Conservation (phyloP, 2,797 vertebrate species). For the Ataeniobius toweri region DNA sequence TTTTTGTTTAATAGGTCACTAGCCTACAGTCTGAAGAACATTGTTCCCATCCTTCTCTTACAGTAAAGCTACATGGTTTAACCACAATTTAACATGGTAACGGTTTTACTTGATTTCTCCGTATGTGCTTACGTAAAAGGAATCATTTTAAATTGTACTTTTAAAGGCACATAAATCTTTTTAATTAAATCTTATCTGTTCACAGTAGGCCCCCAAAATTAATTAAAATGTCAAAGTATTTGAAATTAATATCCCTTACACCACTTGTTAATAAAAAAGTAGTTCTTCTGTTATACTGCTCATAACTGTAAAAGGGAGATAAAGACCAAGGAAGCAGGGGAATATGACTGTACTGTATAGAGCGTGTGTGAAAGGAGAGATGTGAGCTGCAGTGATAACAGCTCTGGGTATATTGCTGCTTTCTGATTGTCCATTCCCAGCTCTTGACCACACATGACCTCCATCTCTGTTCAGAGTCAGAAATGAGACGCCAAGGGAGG, state of each 20-base stretch:
- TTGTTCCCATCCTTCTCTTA: neutral
- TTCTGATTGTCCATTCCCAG: constrained; percentile 69
- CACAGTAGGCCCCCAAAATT: neutral
- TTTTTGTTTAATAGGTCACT: neutral
- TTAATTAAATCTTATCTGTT: neutral
- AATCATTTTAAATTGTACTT: neutral
- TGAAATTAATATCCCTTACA: constrained; percentile 7
- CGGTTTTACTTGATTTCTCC: neutral
- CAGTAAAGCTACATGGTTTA: neutral
- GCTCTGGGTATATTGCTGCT: constrained; percentile 41
- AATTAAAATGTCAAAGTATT: constrained; percentile 16
- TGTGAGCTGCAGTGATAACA: constrained; percentile 57
- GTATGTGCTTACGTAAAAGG: neutral
- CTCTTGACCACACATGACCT: constrained; percentile 74
- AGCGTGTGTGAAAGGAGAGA: constrained; percentile 17
- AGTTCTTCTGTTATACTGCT: constrained; percentile 4
- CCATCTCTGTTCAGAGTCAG: constrained; percentile 58
- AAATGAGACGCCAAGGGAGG: constrained; percentile 37
- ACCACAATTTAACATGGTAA: neutral
- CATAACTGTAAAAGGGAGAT: constrained; percentile 28
- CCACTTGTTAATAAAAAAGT: neutral
- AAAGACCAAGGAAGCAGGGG: constrained; percentile 20
- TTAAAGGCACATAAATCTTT: neutral
- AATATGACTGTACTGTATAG: constrained; percentile 26
- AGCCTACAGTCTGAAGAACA: neutral